Evolutionary conservation across 2,797 vertebrate species (phyloP), one percentile per base, ranked within the genome.

Genomic region (Discoglossus pictus): DNA sequence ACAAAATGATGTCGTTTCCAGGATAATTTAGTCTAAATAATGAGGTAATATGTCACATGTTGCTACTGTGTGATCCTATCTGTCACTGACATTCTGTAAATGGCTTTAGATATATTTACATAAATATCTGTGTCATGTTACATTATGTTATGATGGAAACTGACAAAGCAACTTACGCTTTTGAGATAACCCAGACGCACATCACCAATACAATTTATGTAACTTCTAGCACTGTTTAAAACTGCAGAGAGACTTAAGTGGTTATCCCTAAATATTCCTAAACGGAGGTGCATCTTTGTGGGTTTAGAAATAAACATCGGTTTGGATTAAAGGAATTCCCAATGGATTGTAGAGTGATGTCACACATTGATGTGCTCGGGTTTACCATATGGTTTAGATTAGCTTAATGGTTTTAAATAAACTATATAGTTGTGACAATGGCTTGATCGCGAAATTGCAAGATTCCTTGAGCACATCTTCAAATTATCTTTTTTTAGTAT

Each of bases 11-110:
- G 20, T 24, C 6, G 52, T 74, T 67, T 62, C 13, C 0, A 12
- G n/a, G 15, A 31, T 27, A 58, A 73, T 81, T 68, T 73, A 76
- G 69, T 77, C 76, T 83, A 84, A 86, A 85, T 79, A 80, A 68
- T 55, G 66, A 23, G 5, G 38, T 66, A 31, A 76, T 72, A 68
- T 74, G 73, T 0, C 54, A 71, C 72, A 13, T 70, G 2, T 72
- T 77, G 84, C 85, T 82, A 85, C 85, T 74, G 79, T 51, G 58
- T 23, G 78, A 70, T 55, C 65, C 73, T 72, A 72, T 79, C 74
- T 56, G 70, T 40, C 66, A 72, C 10, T 6, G 16, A 23, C 52
- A 44, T 67, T n/a, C 73, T 79, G 13, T 0, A 53, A 79, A 67
- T 65, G 6, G 63, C 6, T 34, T 47, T 68, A 71, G 46, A 76